Percentiles rank a stretch among this genome's conserved stretches.
Conservation (phyloP, 2,888 invertebrate genomes). For the Drosophila vallismaia region DNA sequence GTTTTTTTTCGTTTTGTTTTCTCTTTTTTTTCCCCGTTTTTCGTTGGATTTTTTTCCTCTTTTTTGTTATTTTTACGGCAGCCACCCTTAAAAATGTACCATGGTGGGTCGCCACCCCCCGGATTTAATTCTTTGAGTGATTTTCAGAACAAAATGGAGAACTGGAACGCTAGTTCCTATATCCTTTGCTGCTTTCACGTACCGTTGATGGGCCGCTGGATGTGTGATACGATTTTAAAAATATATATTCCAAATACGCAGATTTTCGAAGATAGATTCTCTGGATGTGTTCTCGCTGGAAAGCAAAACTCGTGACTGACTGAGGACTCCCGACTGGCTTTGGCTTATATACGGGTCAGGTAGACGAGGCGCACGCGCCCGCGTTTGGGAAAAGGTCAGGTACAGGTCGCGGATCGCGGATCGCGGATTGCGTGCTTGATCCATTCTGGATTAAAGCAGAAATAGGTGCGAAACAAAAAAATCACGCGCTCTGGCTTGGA, state of each 20-base stretch:
- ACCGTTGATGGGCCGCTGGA: slow-evolving; percentile 39
- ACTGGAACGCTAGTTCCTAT: slow-evolving; percentile 5
- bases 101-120: slow-evolving; percentile 31
- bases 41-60: slow-evolving; percentile 40
- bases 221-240: slow-evolving; percentile 43
- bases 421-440: slow-evolving; percentile 55
- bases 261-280: slow-evolving; percentile 11
- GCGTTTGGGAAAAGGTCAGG: slow-evolving; percentile 58
- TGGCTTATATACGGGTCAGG: slow-evolving; percentile 57
- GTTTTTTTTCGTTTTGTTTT: slow-evolving; percentile 56
- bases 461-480: slow-evolving; percentile 36
- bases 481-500: slow-evolving; percentile 57
- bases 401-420: slow-evolving; percentile 55
- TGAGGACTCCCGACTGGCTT: slow-evolving; percentile 36
- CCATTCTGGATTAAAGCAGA: slow-evolving; percentile 70
- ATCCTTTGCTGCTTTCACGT: slow-evolving; percentile 24
- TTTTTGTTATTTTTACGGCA: slow-evolving; percentile 38
- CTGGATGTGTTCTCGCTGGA: slow-evolving; percentile 44
- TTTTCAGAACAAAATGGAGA: slow-evolving; percentile 52
- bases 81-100: slow-evolving; percentile 70
- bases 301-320: slow-evolving; percentile 57
- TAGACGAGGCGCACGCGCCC: slow-evolving; percentile 64
- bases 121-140: slow-evolving; percentile 57
- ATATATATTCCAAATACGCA: slow-evolving; percentile 57
- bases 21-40: slow-evolving; percentile 37